Evolutionary conservation across 2,888 invertebrate genomes (phyloP).

Genomic region (Drosophila yooni): DNA sequence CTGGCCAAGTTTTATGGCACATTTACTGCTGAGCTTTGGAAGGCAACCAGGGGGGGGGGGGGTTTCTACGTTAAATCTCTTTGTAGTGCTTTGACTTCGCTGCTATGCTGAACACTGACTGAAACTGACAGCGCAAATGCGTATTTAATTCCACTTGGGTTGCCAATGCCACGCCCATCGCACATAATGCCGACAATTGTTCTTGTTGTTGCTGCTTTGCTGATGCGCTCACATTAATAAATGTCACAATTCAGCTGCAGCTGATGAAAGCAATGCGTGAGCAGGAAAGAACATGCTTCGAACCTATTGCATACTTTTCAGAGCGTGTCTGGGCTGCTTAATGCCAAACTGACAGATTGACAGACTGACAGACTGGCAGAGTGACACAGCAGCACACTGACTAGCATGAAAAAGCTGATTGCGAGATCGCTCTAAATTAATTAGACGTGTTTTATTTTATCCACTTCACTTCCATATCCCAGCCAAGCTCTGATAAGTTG

Average conservation of each 20-base stretch:
- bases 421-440: constrained; percentile 71
- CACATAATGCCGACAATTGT: constrained; percentile 14
- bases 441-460: constrained; percentile 59
- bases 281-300: constrained; percentile 24
- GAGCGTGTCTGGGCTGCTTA: constrained; percentile 22
- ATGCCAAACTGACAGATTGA: constrained; percentile 23
- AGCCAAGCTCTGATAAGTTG: constrained; percentile 67
- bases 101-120: constrained; percentile 30
- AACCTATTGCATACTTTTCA: constrained; percentile 65
- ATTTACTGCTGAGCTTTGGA: constrained; percentile 42
- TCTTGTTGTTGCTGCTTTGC: constrained; percentile 29
- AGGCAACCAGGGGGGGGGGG: background rate
- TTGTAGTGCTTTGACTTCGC: constrained; percentile 31
- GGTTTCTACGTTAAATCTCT: constrained; percentile 37
- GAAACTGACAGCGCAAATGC: constrained; percentile 72
- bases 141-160: constrained; percentile 72
- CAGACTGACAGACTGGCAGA: constrained; percentile 15
- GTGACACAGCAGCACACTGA: constrained; percentile 27
- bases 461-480: constrained; percentile 2
- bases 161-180: constrained; percentile 53
- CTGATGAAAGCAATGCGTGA: constrained; percentile 40
- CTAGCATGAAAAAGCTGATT: constrained; percentile 61
- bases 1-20: constrained; percentile 63
- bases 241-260: constrained; percentile 66
- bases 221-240: constrained; percentile 75